Evolutionary conservation across 1,140 invertebrate species (phyloP), one percentile per base, ranked within the genome.

Genomic region (Papilio dardanus): DNA sequence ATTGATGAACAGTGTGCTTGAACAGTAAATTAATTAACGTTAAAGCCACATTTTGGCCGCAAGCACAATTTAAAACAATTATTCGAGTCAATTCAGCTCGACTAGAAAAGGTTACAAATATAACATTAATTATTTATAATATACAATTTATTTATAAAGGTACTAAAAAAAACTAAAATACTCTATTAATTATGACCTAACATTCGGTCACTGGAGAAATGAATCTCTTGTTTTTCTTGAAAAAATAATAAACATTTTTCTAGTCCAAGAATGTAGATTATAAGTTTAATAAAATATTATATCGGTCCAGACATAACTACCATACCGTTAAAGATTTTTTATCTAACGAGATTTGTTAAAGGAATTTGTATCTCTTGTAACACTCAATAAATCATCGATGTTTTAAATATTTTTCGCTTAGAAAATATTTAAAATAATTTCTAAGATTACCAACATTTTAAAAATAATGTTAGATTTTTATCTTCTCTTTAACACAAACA

Each of bases 11-110:
- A 62, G 24, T 62, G 54, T 62, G 12, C 54, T 62, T 62, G 54
- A 62, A 28, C 54, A 28, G 54, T 62, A 62, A 62, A 62, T 62
- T 62, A 62, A 62, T 62, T 62, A 62, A 62, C 54, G 54, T 62
- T 62, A 62, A 62, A 62, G 24, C 54, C 54, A 62, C 12, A 62
- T 3, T 62, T 62, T 62, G 10, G 21, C 24, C 24, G 24, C 54
- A 24, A 28, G 24, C 50, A 62, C 54, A 62, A 62, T 62, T 24
- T 28, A 62, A 62, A 62, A 62, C 54, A 28, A 62, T 62, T 62
- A 24, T 62, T 62, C 19, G 54, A 62, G 54, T 62, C 54, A 62
- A 62, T 14, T 28, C 24, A 10, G 24, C 10, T 62, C 1, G 3
- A 62, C 10, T 62, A 5, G 3, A 62, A 62, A 21, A 19, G 8